Evolutionary conservation across 2,797 vertebrate genomes (phyloP).

Genomic region (Saxicola maurus): DNA sequence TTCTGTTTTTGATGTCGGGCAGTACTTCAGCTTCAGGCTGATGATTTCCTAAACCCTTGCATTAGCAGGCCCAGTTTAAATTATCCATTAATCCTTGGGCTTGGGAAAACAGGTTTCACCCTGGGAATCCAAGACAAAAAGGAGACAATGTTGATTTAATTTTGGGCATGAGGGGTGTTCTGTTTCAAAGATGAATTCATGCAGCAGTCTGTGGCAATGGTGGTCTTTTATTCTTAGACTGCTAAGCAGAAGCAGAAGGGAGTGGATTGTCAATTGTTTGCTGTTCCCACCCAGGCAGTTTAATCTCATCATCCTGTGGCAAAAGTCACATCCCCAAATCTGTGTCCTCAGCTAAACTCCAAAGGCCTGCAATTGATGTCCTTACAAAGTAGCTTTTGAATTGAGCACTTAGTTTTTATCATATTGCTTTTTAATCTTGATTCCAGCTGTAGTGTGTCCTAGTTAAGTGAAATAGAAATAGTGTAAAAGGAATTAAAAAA

Average conservation of each 20-base stretch:
- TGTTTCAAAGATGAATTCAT: conserved; percentile 7
- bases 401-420: neutral
- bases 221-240: neutral
- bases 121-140: neutral
- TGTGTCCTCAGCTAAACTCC: neutral
- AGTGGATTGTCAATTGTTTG: conserved; percentile 3
- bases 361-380: neutral
- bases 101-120: neutral
- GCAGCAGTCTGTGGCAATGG: neutral
- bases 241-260: conserved; percentile 40
- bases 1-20: neutral
- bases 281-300: conserved; percentile 8
- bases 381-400: neutral
- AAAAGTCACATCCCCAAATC: conserved; percentile 2
- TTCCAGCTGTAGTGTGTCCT: neutral
- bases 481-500: neutral
- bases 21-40: neutral
- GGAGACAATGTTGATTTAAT: conserved; percentile 29
- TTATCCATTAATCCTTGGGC: neutral
- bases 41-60: neutral
- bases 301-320: neutral
- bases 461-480: neutral
- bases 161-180: neutral
- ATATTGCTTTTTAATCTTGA: neutral
- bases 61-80: neutral